These are phyloP conservation scores for Caenorhabditis inopinata DNA, from an alignment of 1,140 invertebrate genomes.

Conservation along the genomic window DNA sequence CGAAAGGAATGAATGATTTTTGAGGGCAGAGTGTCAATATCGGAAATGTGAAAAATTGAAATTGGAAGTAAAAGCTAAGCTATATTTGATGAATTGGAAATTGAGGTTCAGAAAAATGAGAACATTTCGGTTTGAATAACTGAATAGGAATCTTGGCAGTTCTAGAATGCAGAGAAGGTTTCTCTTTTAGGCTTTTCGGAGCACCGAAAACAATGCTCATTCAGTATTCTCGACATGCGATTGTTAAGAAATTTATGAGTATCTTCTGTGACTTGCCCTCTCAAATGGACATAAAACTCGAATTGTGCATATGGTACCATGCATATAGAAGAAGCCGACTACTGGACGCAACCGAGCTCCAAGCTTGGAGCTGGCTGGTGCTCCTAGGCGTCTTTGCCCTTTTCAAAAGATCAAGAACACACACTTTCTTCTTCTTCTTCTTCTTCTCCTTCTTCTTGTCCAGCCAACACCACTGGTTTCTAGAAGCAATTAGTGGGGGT, in stretches of 20 bases:
- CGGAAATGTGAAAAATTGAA: no score
- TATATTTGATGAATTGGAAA: no score
- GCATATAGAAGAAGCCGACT: constrained; percentile 18
- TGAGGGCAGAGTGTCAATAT: neutral
- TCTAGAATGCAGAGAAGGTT: no score
- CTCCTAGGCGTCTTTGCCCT: neutral
- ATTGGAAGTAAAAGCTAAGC: no score
- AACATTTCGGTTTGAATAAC: no score
- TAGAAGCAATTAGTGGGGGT: constrained; percentile 28
- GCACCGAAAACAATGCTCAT: neutral
- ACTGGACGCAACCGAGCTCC: neutral
- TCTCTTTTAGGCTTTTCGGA: no score
- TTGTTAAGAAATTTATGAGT: constrained; percentile 35
- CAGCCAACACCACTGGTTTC: neutral
- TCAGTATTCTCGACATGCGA: constrained; percentile 29
- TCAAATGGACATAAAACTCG: constrained; percentile 34
- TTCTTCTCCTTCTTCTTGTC: no score
- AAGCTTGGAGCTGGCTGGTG: neutral
- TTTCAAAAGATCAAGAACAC: constrained; percentile 2
- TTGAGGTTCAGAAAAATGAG: no score
- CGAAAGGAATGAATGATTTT: neutral
- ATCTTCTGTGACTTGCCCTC: constrained; percentile 27
- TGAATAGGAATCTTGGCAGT: no score
- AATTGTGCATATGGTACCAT: constrained; percentile 34
- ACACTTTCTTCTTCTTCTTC: no score